Evolutionary conservation across 2,113 vertebrate genomes (phyloP).

Genomic region (Callopanchax toddi): DNA sequence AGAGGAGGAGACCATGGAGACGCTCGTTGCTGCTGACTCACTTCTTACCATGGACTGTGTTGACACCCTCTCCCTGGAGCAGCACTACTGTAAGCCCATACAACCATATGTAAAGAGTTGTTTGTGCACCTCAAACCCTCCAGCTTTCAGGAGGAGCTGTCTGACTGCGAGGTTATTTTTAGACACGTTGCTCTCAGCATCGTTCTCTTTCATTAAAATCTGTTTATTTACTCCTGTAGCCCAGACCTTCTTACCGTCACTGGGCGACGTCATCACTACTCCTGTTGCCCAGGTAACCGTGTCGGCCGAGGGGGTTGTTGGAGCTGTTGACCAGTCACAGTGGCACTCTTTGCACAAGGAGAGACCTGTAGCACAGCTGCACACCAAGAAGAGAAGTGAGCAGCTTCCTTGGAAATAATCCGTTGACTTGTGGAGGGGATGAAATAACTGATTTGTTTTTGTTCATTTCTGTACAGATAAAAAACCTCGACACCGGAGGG

Average conservation of each 20-base stretch:
- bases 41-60: constrained; percentile 93
- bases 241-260: constrained; percentile 79
- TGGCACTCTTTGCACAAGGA: constrained; percentile 68
- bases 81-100: constrained; percentile 85
- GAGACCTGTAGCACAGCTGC: constrained; percentile 81
- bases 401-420: not conserved
- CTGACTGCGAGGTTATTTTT: constrained; percentile 41
- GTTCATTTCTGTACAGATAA: constrained; percentile 78
- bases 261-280: constrained; percentile 84
- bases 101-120: constrained; percentile 2
- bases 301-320: constrained; percentile 86
- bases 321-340: constrained; percentile 84
- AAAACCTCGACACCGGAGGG: constrained; percentile 84
- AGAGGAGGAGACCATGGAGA: constrained; percentile 91
- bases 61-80: constrained; percentile 83
- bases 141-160: constrained; percentile 19
- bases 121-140: not conserved
- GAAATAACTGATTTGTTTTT: not conserved
- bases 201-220: constrained; percentile 49
- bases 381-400: constrained; percentile 89
- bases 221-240: constrained; percentile 64
- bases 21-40: constrained; percentile 90
- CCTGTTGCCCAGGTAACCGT: constrained; percentile 89
- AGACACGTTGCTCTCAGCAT: constrained; percentile 25
- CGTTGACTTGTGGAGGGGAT: not conserved